A percentile compares a stretch with the other conserved stretches of the same genome.
phyloP scores from a whole-genome alignment of 2,888 invertebrate species.

The Zhengitettix transpicula region DNA sequence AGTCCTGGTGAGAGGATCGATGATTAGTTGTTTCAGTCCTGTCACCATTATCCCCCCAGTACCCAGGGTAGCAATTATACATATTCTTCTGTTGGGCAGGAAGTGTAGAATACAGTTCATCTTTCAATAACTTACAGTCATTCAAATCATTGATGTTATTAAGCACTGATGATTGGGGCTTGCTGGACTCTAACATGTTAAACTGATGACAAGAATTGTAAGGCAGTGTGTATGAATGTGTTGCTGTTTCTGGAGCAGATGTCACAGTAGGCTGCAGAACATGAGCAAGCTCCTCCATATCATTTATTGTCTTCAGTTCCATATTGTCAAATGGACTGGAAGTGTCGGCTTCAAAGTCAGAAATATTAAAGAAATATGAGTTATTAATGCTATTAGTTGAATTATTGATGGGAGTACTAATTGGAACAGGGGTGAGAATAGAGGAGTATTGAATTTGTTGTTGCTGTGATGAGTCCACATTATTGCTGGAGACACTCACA shows the following conservation, averaged over 20 bases:
- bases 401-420: slow-evolving; percentile 1
- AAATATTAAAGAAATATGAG: slow-evolving; percentile 27
- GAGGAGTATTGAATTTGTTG: slow-evolving; percentile 2
- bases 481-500: not conserved
- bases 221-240: not conserved
- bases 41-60: not conserved
- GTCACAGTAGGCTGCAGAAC: slow-evolving; percentile 28
- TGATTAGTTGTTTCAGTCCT: not conserved
- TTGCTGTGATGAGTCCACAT: not conserved
- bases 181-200: not conserved
- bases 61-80: not conserved
- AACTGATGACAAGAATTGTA: not conserved
- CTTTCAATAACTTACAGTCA: slow-evolving; percentile 1
- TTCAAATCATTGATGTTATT: slow-evolving; percentile 8
- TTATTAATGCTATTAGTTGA: not conserved
- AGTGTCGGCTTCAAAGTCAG: slow-evolving; percentile 82
- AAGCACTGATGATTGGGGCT: not conserved
- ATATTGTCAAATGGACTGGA: slow-evolving; percentile 88
- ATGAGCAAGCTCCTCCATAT: slow-evolving; percentile 76
- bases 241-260: not conserved
- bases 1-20: not conserved
- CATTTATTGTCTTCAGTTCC: slow-evolving; percentile 81
- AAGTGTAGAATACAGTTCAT: not conserved
- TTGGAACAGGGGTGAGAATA: slow-evolving; percentile 13
- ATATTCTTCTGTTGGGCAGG: not conserved